Conservation (phyloP, 2,797 vertebrate genomes). For the Lepilemur ruficaudatus region DNA sequence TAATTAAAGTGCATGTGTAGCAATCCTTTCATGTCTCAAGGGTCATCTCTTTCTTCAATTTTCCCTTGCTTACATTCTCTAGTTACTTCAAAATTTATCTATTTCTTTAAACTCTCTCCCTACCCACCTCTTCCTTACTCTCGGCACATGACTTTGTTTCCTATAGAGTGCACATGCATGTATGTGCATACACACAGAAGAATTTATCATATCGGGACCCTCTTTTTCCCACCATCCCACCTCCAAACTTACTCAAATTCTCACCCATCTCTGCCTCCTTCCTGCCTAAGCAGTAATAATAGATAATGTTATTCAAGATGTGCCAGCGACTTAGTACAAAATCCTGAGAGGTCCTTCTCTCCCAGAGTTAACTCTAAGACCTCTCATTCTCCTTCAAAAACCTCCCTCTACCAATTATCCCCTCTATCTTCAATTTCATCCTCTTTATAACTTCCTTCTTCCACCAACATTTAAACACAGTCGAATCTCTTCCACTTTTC, state of each 20-base stretch:
- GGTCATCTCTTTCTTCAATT: slow-evolving; percentile 36
- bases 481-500: background rate
- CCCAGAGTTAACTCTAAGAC: background rate
- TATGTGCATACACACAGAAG: background rate
- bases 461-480: slow-evolving; percentile 20
- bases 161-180: background rate
- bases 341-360: background rate
- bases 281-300: background rate
- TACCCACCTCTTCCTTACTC: background rate
- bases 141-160: background rate
- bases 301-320: background rate
- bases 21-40: slow-evolving; percentile 14
- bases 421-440: slow-evolving; percentile 11
- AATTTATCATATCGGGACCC: background rate
- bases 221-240: background rate
- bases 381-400: slow-evolving; percentile 15
- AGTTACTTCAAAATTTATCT: slow-evolving; percentile 33
- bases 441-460: background rate
- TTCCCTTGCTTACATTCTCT: background rate
- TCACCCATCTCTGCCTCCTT: background rate
- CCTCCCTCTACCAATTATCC: background rate
- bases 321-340: background rate
- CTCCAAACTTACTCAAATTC: slow-evolving; percentile 23
- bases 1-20: background rate
- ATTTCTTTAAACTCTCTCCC: slow-evolving; percentile 20